Conservation (phyloP, 2,113 vertebrate genomes). For the Lycocorax pyrrhopterus region DNA sequence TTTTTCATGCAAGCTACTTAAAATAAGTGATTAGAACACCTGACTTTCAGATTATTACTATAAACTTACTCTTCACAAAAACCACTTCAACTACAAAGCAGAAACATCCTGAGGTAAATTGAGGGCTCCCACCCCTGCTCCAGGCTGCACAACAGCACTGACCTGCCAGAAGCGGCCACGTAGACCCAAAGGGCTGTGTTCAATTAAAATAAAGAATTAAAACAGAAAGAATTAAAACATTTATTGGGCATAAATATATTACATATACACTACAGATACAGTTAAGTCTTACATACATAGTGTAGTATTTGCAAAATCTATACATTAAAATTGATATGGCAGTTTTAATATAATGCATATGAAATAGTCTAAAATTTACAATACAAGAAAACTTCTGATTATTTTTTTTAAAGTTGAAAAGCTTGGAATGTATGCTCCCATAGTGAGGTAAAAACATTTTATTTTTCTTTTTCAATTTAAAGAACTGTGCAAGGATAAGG, state of each 20-base stretch:
- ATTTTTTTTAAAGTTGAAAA: conserved; percentile 83
- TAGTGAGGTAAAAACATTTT: conserved; percentile 93
- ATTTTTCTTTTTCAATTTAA: conserved; percentile 80
- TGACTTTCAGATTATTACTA: background rate
- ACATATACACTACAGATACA: conserved; percentile 99
- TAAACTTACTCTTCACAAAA: background rate
- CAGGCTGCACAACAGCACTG: background rate
- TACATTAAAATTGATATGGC: conserved; percentile 99
- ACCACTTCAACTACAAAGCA: background rate
- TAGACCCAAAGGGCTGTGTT: background rate
- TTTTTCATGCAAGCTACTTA: background rate
- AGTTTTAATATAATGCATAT: conserved; percentile 99
- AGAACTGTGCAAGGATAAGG: conserved; percentile 89
- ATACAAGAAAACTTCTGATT: conserved; percentile 93
- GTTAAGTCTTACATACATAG: conserved; percentile 99
- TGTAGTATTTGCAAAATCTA: conserved; percentile 99
- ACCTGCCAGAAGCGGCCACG: background rate
- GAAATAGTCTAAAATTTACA: conserved; percentile 99
- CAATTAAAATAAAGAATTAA: conserved; percentile 81
- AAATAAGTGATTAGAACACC: background rate
- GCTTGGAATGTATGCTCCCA: conserved; percentile 95
- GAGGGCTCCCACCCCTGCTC: background rate
- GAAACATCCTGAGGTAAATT: background rate
- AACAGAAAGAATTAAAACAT: conserved; percentile 97
- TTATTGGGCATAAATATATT: conserved; percentile 99